Conservation (phyloP, 2,888 invertebrate species). For the Zygothrica quintamaculata region DNA sequence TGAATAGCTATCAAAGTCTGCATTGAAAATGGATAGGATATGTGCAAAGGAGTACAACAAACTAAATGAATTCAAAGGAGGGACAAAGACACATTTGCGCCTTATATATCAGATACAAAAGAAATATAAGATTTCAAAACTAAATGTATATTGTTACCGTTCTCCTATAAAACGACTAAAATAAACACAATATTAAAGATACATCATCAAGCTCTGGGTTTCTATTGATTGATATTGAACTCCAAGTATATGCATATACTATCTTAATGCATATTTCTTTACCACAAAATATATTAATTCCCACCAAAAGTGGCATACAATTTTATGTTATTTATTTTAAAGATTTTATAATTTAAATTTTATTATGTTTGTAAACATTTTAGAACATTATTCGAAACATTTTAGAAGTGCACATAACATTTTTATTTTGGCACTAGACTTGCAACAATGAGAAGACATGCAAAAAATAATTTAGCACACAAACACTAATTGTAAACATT, state of each 20-base stretch:
- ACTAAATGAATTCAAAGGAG: too few relatives aligned
- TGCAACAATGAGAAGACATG: slow-evolving; percentile 45
- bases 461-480: slow-evolving; percentile 48
- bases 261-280: not conserved
- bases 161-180: too few relatives aligned
- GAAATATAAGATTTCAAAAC: too few relatives aligned
- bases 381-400: slow-evolving; percentile 58
- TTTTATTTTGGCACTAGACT: slow-evolving; percentile 7
- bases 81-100: too few relatives aligned
- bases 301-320: not conserved
- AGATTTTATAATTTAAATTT: not conserved
- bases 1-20: slow-evolving; percentile 9
- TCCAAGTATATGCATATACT: too few relatives aligned
- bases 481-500: slow-evolving; percentile 34
- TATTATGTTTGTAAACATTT: slow-evolving; percentile 15
- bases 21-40: not conserved
- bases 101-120: too few relatives aligned
- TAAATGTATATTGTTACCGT: too few relatives aligned
- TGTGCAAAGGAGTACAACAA: too few relatives aligned
- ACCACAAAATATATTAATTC: too few relatives aligned
- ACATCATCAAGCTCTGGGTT: too few relatives aligned
- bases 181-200: too few relatives aligned
- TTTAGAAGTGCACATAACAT: slow-evolving; percentile 30
- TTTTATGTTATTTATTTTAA: not conserved
- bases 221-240: too few relatives aligned